Conservation (phyloP, 2,797 vertebrate genomes). For the Balearica regulorum region DNA sequence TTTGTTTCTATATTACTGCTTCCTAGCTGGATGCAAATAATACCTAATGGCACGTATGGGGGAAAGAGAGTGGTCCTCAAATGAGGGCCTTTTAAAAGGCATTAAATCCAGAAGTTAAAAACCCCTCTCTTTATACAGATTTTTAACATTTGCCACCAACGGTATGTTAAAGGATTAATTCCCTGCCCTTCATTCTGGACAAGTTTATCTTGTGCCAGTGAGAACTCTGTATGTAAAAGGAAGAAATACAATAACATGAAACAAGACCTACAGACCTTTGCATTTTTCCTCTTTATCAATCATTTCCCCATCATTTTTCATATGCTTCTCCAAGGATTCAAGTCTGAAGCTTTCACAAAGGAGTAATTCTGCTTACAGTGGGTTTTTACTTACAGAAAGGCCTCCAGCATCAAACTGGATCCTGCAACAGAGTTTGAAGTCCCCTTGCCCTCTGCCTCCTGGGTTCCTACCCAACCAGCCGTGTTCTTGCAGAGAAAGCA, state of each 20-base stretch:
- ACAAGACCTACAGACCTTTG: neutral
- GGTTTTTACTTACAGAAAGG: neutral
- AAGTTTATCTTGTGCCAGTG: neutral
- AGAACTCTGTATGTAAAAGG: neutral
- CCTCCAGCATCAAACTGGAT: fast-evolving
- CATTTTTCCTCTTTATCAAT: neutral
- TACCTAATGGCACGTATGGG: neutral
- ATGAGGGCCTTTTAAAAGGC: neutral
- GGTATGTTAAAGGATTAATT: neutral
- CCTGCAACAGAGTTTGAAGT: neutral
- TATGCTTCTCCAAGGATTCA: neutral
- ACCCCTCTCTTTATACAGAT: neutral
- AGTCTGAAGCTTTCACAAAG: neutral
- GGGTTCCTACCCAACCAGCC: no score
- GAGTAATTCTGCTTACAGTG: neutral
- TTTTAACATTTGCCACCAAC: neutral
- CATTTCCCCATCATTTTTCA: neutral
- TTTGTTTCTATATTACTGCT: neutral
- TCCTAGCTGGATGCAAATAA: neutral
- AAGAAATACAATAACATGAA: neutral
- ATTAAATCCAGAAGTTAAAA: neutral
- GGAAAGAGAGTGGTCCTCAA: neutral
- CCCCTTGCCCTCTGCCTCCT: neutral
- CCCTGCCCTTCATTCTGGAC: neutral
- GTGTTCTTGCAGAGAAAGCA: neutral